Conservation (phyloP, 1,140 invertebrate species). For the Ceratosolen fusciceps region DNA sequence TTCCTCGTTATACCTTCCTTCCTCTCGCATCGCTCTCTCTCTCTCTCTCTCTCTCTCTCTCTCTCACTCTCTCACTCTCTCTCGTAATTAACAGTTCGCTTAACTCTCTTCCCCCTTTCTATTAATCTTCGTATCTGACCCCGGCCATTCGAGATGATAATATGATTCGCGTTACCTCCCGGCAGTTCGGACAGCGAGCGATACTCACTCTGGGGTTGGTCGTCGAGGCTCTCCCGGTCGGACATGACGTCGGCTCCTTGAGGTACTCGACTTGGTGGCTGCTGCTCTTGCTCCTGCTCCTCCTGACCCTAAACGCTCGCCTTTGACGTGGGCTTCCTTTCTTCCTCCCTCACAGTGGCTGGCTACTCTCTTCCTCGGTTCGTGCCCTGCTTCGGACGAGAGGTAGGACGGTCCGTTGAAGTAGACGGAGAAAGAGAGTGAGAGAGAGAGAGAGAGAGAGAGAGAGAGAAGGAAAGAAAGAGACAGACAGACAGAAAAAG, state of each 20-base stretch:
- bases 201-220: slow-evolving; percentile 73
- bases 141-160: no score
- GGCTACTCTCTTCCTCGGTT: not conserved
- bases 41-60: not conserved
- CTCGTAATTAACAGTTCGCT: not conserved
- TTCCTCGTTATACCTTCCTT: slow-evolving; percentile 46
- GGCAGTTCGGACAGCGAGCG: not conserved
- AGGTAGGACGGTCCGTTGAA: not conserved
- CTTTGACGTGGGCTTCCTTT: slow-evolving; percentile 53
- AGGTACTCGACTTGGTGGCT: slow-evolving; percentile 32
- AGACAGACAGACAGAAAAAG: no score
- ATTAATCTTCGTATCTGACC: no score
- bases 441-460: no score
- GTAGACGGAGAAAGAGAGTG: no score
- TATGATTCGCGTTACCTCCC: no score
- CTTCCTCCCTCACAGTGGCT: slow-evolving; percentile 38
- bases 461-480: no score
- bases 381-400: not conserved
- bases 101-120: no score
- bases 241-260: slow-evolving; percentile 69
- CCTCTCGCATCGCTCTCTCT: not conserved
- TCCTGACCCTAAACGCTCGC: no score
- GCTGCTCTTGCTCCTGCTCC: no score
- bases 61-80: not conserved
- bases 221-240: slow-evolving; percentile 75